Percentiles rank a stretch among this genome's conserved stretches.
These are phyloP conservation scores for Eurystomus glaucurus DNA, from an alignment of 2,797 vertebrate species.

Conservation along the genomic window DNA sequence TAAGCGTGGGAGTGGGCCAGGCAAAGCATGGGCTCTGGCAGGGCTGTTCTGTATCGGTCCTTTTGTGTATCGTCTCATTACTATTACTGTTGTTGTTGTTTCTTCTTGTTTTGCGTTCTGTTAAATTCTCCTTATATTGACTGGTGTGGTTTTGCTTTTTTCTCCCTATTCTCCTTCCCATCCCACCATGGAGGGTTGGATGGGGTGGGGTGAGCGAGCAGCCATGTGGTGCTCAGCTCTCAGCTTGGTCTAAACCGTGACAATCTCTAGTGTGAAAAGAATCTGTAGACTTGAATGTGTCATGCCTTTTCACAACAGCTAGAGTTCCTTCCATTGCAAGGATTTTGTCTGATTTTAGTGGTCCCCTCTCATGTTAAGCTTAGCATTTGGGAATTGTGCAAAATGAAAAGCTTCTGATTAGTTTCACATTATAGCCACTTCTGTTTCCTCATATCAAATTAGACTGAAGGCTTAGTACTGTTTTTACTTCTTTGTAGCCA, in stretches of 20 bases:
- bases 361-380: neutral
- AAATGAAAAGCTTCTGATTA: neutral
- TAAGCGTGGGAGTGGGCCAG: neutral
- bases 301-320: neutral
- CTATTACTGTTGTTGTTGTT: too few relatives aligned
- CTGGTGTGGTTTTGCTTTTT: too few relatives aligned
- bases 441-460: neutral
- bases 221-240: neutral
- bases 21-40: too few relatives aligned
- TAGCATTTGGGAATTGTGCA: neutral
- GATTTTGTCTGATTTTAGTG: neutral
- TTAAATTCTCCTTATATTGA: too few relatives aligned
- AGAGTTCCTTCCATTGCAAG: neutral
- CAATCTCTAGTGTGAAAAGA: neutral
- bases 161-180: too few relatives aligned
- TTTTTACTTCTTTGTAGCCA: neutral
- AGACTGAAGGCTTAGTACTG: neutral
- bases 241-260: neutral
- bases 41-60: too few relatives aligned
- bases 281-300: neutral
- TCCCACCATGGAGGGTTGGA: too few relatives aligned
- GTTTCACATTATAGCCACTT: neutral
- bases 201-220: neutral
- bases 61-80: too few relatives aligned
- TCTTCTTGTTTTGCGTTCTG: too few relatives aligned